Conservation (phyloP, 35 echinoderm and acorn worm species). For the Heliocidaris tuberculata region DNA sequence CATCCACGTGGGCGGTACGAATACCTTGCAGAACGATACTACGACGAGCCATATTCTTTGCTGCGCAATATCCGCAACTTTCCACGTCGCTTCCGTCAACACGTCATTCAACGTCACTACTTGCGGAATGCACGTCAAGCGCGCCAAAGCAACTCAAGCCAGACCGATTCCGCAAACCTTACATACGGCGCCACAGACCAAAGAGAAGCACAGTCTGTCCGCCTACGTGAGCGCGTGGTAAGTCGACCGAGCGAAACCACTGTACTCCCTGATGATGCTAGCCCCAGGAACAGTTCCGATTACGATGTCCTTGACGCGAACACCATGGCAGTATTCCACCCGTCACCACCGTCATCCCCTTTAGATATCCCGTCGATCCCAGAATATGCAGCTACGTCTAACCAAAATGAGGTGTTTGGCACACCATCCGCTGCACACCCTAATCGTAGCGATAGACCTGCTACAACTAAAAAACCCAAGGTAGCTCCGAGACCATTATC, state of each 20-base stretch:
- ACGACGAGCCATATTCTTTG: slow-evolving; percentile 33
- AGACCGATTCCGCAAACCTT: background rate
- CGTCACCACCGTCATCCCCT: background rate
- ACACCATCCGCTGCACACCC: background rate
- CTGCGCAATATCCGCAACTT: slow-evolving; percentile 34
- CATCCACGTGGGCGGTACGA: slow-evolving; percentile 14
- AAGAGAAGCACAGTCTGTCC: background rate
- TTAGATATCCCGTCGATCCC: background rate
- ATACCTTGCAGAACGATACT: slow-evolving; percentile 33
- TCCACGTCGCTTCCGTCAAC: slow-evolving; percentile 5
- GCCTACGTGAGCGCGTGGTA: background rate
- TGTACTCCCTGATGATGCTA: background rate
- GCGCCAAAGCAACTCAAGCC: background rate
- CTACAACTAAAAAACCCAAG: slow-evolving; percentile 24
- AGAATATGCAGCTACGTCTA: background rate
- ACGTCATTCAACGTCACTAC: slow-evolving; percentile 5
- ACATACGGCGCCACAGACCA: slow-evolving; percentile 1
- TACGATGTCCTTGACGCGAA: slow-evolving; percentile 38
- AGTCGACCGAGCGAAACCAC: background rate
- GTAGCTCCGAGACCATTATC: slow-evolving; percentile 1
- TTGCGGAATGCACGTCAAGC: slow-evolving; percentile 11
- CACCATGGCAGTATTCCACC: background rate
- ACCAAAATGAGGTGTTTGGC: background rate
- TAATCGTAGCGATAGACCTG: background rate
- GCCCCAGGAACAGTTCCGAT: slow-evolving; percentile 1